A percentile compares a stretch with the other conserved stretches of the same genome.
These are phyloP conservation scores for Geococcyx californianus DNA, from an alignment of 2,113 vertebrate species.

Conservation along the genomic window DNA sequence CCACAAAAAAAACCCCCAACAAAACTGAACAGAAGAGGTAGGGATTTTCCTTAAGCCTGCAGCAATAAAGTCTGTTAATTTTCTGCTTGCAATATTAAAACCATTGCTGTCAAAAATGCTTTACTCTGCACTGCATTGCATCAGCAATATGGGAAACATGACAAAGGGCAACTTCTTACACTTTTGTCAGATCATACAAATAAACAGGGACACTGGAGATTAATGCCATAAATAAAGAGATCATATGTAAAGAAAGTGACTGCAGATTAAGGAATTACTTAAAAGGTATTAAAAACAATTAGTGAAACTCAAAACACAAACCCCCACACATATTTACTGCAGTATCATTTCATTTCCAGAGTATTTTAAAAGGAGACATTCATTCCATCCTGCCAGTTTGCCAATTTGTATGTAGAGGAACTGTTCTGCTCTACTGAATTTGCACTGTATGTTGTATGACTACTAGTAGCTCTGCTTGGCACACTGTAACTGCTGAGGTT, in stretches of 20 bases:
- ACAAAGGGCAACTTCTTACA: not conserved
- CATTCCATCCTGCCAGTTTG: not conserved
- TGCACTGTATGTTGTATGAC: not conserved
- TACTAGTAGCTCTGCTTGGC: not conserved
- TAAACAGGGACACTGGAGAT: not conserved
- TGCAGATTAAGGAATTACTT: not conserved
- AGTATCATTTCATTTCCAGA: not conserved
- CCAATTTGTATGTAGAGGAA: not conserved
- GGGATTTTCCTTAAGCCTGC: not conserved
- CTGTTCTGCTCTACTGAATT: not conserved
- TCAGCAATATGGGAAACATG: not conserved
- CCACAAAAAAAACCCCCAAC: not conserved
- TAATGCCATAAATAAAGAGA: not conserved
- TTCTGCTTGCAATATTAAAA: not conserved
- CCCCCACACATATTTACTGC: not conserved
- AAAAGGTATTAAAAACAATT: not conserved
- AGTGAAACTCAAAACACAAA: not conserved
- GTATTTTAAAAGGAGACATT: not conserved
- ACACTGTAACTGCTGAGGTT: not conserved
- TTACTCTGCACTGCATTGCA: not conserved
- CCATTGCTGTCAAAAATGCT: not conserved
- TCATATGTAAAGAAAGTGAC: fast-evolving
- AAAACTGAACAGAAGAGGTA: not conserved
- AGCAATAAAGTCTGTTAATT: not conserved
- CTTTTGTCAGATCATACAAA: not conserved